Base-by-base conservation (phyloP, 1,140 invertebrate species). In the Drosophila arawakana region DNA sequence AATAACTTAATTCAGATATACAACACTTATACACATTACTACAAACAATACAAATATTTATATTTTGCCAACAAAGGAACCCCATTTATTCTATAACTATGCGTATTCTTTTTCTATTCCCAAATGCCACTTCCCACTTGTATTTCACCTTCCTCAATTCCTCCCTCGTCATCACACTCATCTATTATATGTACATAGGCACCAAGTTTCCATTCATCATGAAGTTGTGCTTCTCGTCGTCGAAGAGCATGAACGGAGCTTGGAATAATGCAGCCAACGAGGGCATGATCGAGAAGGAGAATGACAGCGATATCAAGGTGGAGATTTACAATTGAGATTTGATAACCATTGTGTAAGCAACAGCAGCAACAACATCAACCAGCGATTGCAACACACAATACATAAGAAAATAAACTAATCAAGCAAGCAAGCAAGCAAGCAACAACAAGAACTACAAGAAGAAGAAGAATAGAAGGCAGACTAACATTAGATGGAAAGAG, bases 151-250 rank as follows among this genome's bases (percentile, higher is more conserved):
- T 39, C 44, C 44, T 18, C 7, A n/a, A n/a, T 13, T 25, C 44
- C 44, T 58, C 54, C 49, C 7, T 59, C 25, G 7, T 46, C 30
- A 37, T 47, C 18, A 55, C 93, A 92, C 37, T 54, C 18, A 55
- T 93, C 92, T 34, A 92, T 77, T 91, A 78, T 61, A 37, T 94
- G 25, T 30, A 30, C 94, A 11, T 94, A 98, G 97, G 96, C 92
- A 97, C 97, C 67, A 98, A 98, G 93, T 98, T 98, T 93, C 98
- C 98, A 68, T 99, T 98, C 94, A 97, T 98, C 81, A 97, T 99
- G 96, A 99, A 99, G 94, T 94, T 99, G 67, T 98, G 97, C 92
- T 98, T 98, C 94, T 98, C 97, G 18, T 97, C 96, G 69, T 96
- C 96, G 58, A 95, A 96, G 90, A 96, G 95, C 91, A 96, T 97